phyloP scores from a whole-genome alignment of 2,797 vertebrate genomes.

The Pipistrellus nathusii region DNA sequence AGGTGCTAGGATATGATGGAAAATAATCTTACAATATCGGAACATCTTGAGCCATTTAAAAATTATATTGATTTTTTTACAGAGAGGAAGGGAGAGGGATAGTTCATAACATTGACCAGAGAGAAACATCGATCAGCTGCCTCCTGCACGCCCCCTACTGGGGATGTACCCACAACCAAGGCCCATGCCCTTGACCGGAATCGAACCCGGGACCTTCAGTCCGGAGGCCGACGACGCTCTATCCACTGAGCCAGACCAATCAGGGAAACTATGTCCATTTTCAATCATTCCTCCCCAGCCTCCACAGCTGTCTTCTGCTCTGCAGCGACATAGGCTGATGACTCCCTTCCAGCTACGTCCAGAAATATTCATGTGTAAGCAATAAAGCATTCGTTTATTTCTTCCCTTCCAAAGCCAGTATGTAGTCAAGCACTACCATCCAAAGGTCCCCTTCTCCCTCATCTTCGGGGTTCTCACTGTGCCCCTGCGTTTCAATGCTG shows the following conservation, averaged over 20 bases:
- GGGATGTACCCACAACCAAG: too few relatives aligned
- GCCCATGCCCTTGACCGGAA: too few relatives aligned
- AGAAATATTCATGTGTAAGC: not conserved
- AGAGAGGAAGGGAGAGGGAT: too few relatives aligned
- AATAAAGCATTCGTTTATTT: not conserved
- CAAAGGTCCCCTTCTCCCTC: not conserved
- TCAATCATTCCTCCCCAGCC: not conserved
- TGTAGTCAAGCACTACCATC: not conserved
- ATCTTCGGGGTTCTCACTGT: not conserved
- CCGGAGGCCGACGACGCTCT: too few relatives aligned
- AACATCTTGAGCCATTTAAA: not conserved
- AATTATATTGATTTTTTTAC: too few relatives aligned
- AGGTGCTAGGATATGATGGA: too few relatives aligned
- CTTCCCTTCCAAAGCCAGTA: not conserved
- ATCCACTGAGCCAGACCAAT: too few relatives aligned
- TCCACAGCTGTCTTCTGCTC: not conserved
- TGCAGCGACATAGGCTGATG: not conserved
- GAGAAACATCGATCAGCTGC: too few relatives aligned
- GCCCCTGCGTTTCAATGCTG: not conserved
- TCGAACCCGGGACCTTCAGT: too few relatives aligned
- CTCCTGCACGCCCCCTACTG: too few relatives aligned
- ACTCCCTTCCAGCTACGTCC: not conserved
- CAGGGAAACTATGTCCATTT: conserved; percentile 52
- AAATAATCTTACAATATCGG: not conserved
- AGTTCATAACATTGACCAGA: too few relatives aligned